Percentiles rank a stretch among this genome's conserved stretches.
phyloP scores from a whole-genome alignment of 2,797 vertebrate genomes.

The Melanotaenia trifasciata region DNA sequence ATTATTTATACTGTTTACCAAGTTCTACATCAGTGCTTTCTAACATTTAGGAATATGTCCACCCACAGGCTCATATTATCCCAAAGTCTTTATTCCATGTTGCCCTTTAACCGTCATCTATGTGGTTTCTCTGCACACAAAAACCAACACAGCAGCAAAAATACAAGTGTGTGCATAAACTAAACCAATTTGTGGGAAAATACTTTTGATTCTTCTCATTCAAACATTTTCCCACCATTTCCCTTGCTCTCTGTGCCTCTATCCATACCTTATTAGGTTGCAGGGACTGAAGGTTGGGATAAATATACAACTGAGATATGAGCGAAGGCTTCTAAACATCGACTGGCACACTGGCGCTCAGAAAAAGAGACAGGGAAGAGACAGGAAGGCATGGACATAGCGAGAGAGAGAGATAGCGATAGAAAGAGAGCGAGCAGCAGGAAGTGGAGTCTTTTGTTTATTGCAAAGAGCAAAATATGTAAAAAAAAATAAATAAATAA shows the following conservation, averaged over 20 bases:
- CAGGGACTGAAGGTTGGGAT: conserved; percentile 55
- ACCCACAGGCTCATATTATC: conserved; percentile 33
- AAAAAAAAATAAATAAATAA: background rate
- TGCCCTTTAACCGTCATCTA: conserved; percentile 15
- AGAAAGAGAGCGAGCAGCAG: background rate
- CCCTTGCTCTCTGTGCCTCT: conserved; percentile 24
- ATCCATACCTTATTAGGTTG: conserved; percentile 76
- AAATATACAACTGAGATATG: conserved; percentile 73
- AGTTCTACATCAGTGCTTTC: conserved; percentile 45
- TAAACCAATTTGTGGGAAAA: conserved; percentile 70
- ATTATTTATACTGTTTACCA: conserved; percentile 25
- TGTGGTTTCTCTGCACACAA: conserved; percentile 24
- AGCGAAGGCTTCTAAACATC: conserved; percentile 67
- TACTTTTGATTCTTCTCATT: conserved; percentile 43
- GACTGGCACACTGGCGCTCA: conserved; percentile 59
- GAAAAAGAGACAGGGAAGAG: background rate
- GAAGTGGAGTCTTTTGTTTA: conserved; percentile 32
- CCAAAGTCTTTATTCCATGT: conserved; percentile 18
- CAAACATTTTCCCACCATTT: conserved; percentile 57
- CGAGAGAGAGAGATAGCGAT: background rate
- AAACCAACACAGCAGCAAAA: conserved; percentile 11
- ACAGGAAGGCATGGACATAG: background rate
- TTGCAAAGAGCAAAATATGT: background rate
- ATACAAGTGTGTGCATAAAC: conserved; percentile 14
- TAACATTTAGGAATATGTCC: conserved; percentile 8